Evolutionary conservation across 2,888 invertebrate genomes (phyloP).

Genomic region (Drosophila crucigera): DNA sequence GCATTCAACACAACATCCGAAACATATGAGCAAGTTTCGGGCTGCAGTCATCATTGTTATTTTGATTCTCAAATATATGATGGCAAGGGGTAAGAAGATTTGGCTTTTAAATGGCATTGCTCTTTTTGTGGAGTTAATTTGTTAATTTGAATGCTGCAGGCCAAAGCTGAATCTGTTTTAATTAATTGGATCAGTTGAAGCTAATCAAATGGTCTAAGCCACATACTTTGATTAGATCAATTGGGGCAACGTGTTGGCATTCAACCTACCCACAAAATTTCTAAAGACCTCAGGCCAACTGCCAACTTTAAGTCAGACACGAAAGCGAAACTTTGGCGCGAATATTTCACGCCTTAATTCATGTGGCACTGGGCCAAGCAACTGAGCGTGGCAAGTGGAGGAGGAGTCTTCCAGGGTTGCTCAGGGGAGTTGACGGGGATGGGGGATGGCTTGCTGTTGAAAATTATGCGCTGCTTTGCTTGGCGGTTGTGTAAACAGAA

Average conservation of each 20-base stretch:
- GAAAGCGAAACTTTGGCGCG: constrained; percentile 40
- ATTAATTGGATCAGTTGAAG: constrained; percentile 42
- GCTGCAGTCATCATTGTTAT: constrained; percentile 30
- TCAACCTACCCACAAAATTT: not conserved
- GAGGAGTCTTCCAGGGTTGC: not conserved
- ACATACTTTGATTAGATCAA: constrained; percentile 33
- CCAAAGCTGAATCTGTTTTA: constrained; percentile 23
- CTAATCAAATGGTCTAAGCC: constrained; percentile 31
- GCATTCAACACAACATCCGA: not conserved
- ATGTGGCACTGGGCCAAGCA: constrained; percentile 49
- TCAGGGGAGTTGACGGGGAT: not conserved
- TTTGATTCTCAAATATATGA: constrained; percentile 22
- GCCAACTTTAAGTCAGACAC: constrained; percentile 22
- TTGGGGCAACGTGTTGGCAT: not conserved
- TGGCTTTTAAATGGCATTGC: not conserved
- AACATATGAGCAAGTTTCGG: not conserved
- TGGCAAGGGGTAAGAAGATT: not conserved
- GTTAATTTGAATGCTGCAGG: not conserved
- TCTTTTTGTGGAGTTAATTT: not conserved
- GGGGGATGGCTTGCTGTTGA: constrained; percentile 8
- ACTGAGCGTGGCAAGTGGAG: constrained; percentile 23
- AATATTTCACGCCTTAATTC: constrained; percentile 79
- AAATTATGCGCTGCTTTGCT: constrained; percentile 63
- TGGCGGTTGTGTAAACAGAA: constrained; percentile 70
- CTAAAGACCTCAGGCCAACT: not conserved